Evolutionary conservation across 2,113 vertebrate species (phyloP), one percentile per base, ranked within the genome.

Genomic region (Cnemophilus loriae): DNA sequence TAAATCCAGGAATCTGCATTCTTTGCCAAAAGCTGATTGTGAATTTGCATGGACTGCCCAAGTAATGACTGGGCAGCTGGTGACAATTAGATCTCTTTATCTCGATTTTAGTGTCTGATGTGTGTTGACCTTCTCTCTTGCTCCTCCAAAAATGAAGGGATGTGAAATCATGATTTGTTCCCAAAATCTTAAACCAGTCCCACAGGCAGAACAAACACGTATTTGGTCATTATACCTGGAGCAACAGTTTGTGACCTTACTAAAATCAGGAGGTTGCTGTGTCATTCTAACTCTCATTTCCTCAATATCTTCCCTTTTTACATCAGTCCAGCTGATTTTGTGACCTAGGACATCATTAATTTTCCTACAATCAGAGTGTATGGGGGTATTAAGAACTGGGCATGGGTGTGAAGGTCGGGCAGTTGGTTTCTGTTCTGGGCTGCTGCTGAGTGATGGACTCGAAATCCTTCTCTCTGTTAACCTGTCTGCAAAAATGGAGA

Each of bases 401-500:
- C 75, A 88, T 0, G 7, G 56, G 56, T 2, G 2, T 88, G 87
- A 86, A 93, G 96, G 78, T 89, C 21, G 47, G 78, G 55, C 57
- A 94, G 19, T 55, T 85, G 89, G 70, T 69, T 93, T 90, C 93
- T 95, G 39, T 88, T 93, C 78, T 79, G 77, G 78, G 50, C 55
- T 89, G 64, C 46, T 84, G 85, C 93, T 67, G 92, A 96, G 76
- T 93, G 94, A 96, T 90, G 76, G 88, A 18, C 90, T 92, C 6
- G 0, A 33, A 93, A 92, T 92, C 92, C 68, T 84, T 84, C 68
- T 83, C 19, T 95, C 71, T 84, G 93, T 92, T 94, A 96, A 96
- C 90, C 90, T 90, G 35, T 89, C 93, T 95, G 87, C 88, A 90
- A 27, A 94, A 93, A 86, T 18, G 35, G 93, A 95, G 93, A 95